A percentile compares a stretch with the other conserved stretches of the same genome.
These are phyloP conservation scores for Ladona fulva DNA, from an alignment of 1,140 invertebrate species.

Conservation along the genomic window DNA sequence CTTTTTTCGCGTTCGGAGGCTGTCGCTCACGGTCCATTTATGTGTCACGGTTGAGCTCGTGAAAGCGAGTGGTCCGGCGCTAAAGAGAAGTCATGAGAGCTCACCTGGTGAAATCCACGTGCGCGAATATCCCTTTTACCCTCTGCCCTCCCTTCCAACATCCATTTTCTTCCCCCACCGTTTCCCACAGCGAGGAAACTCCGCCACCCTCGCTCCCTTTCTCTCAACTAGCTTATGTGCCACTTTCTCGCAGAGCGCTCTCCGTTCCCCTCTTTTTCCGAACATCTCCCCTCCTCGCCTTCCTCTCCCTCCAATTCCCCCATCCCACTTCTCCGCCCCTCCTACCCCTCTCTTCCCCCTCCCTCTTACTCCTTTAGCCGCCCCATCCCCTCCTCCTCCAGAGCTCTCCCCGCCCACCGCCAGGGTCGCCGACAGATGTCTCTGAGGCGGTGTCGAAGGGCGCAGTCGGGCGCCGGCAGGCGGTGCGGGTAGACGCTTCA, in stretches of 20 bases:
- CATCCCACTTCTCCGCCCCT: not conserved
- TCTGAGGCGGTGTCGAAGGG: not conserved
- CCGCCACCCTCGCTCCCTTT: too few species aligned
- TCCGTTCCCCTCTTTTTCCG: not conserved
- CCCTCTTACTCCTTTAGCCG: not conserved
- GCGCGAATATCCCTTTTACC: too few species aligned
- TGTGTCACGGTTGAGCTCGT: not conserved
- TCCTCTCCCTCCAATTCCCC: not conserved
- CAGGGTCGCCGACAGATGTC: constrained; percentile 5
- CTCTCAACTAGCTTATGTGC: not conserved
- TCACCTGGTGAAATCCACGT: too few species aligned
- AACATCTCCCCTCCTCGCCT: not conserved
- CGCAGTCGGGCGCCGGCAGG: constrained; percentile 1
- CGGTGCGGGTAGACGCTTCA: not conserved
- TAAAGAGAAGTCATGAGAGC: too few species aligned
- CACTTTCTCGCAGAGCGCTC: not conserved
- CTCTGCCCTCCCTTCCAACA: too few species aligned
- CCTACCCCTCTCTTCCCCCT: not conserved
- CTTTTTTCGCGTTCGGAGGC: too few species aligned
- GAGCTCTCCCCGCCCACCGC: not conserved
- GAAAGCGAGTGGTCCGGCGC: not conserved
- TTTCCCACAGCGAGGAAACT: too few species aligned
- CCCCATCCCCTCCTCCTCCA: not conserved
- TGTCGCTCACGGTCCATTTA: not conserved
- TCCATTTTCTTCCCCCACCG: too few species aligned